Evolutionary conservation across 2,888 invertebrate species (phyloP).

Genomic region (Cosmorhoe ocellata): DNA sequence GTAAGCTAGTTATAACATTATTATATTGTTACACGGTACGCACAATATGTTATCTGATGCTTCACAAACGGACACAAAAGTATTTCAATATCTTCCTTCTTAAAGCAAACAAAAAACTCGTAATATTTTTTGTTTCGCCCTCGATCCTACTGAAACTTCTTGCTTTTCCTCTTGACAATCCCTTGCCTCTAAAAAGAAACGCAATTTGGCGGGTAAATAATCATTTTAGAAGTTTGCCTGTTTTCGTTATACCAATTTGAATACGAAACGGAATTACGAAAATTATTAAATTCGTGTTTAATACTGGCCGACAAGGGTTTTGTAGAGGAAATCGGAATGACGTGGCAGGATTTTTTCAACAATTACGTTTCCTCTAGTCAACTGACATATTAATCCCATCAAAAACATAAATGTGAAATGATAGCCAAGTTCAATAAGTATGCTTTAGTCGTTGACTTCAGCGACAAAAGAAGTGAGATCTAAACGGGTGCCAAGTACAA

Average conservation of each 20-base stretch:
- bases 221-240: conserved; percentile 47
- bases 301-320: background rate
- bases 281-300: conserved; percentile 23
- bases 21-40: conserved; percentile 6
- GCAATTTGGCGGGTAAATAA: conserved; percentile 56
- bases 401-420: no score
- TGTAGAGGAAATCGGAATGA: background rate
- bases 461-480: no score
- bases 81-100: conserved; percentile 44
- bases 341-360: no score
- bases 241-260: conserved; percentile 36
- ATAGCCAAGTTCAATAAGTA: no score
- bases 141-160: conserved; percentile 45
- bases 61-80: conserved; percentile 37
- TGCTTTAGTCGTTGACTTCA: no score
- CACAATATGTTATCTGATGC: conserved; percentile 27
- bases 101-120: conserved; percentile 37
- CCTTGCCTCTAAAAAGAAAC: conserved; percentile 47
- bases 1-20: background rate
- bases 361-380: no score
- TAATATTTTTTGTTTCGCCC: conserved; percentile 53
- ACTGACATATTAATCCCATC: no score
- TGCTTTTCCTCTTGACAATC: conserved; percentile 48
- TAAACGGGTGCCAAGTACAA: no score
- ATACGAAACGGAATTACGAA: conserved; percentile 37